These are phyloP conservation scores for Phyllotis vaccarum DNA, from an alignment of 2,797 vertebrate genomes.

Conservation along the genomic window DNA sequence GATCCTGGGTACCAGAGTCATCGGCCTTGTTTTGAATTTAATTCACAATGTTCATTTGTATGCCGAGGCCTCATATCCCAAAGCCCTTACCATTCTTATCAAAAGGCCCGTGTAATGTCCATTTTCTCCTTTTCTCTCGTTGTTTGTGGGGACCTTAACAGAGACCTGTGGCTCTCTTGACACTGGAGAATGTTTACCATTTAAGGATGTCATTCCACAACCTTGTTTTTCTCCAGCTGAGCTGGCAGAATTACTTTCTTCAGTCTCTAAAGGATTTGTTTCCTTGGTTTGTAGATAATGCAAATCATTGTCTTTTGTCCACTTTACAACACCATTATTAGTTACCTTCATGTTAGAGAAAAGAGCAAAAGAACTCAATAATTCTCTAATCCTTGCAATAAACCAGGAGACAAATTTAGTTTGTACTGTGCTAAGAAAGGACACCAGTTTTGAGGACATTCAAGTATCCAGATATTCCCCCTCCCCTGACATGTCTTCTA, in stretches of 20 bases:
- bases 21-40: slow-evolving; percentile 57
- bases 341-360: neutral
- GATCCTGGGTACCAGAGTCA: neutral
- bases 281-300: slow-evolving; percentile 47
- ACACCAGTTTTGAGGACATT: neutral
- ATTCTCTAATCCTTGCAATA: slow-evolving; percentile 20
- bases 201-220: slow-evolving; percentile 13
- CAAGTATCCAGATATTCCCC: neutral
- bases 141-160: slow-evolving; percentile 33
- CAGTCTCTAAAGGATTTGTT: slow-evolving; percentile 61
- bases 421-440: slow-evolving; percentile 9
- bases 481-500: neutral
- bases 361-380: neutral
- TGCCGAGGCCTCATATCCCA: neutral
- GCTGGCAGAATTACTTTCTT: slow-evolving; percentile 29
- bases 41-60: slow-evolving; percentile 10
- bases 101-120: neutral
- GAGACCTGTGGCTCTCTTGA: neutral
- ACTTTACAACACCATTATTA: slow-evolving; percentile 11
- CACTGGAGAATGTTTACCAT: slow-evolving; percentile 24
- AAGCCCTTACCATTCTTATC: slow-evolving; percentile 52
- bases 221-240: slow-evolving; percentile 44
- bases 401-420: slow-evolving; percentile 2
- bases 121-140: slow-evolving; percentile 27
- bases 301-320: slow-evolving; percentile 23